These are phyloP conservation scores for Boloria euphrosyne DNA, from an alignment of 2,888 invertebrate species.

Conservation along the genomic window DNA sequence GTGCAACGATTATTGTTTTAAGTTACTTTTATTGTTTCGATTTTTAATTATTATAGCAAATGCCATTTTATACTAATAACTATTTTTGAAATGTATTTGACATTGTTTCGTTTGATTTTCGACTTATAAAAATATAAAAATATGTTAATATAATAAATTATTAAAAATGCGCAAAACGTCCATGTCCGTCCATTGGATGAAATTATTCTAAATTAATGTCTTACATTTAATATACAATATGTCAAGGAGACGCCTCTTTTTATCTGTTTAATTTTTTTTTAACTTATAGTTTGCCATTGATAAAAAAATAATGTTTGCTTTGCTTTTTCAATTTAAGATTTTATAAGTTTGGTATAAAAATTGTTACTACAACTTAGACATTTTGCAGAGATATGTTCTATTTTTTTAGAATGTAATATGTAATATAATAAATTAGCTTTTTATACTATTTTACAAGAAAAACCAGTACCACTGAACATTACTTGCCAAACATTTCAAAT, in stretches of 20 bases:
- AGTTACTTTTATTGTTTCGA: conserved; percentile 32
- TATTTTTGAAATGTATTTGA: conserved; percentile 5
- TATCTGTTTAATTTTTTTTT: neutral
- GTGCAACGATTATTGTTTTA: conserved; percentile 67
- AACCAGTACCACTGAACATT: conserved; percentile 9
- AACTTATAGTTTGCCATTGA: too few relatives aligned
- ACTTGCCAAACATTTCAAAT: conserved; percentile 1
- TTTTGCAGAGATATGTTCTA: neutral
- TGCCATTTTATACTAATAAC: conserved; percentile 6
- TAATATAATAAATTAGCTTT: conserved; percentile 4
- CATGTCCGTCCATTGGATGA: conserved; percentile 57
- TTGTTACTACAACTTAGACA: too few relatives aligned
- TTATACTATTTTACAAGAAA: conserved; percentile 13
- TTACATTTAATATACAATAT: conserved; percentile 11
- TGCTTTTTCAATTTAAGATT: too few relatives aligned
- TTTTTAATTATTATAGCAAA: neutral
- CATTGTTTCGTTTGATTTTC: conserved; percentile 20
- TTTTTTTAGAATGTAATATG: conserved; percentile 5
- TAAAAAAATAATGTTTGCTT: too few relatives aligned
- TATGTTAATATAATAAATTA: too few relatives aligned
- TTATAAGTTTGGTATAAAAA: too few relatives aligned
- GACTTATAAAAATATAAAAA: too few relatives aligned
- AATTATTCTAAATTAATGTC: conserved; percentile 24
- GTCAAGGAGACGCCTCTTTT: conserved; percentile 4
- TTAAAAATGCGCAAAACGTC: conserved; percentile 46